Percentiles rank a stretch among this genome's conserved stretches.
Evolutionary conservation across 2,113 vertebrate genomes (phyloP).

Genomic region (Catharus fuscescens): DNA sequence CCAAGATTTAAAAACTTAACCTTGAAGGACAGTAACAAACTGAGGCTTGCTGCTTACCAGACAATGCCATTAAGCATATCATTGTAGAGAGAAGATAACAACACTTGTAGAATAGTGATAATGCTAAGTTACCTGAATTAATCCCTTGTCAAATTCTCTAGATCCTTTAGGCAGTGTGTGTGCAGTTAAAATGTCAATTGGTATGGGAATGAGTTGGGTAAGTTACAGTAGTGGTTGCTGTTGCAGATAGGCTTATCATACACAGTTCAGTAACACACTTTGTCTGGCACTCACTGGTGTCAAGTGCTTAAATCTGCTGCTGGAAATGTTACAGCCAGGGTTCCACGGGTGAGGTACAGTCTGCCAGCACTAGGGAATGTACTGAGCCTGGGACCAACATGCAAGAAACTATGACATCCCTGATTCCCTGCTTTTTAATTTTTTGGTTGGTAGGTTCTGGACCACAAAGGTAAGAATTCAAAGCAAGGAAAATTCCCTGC

Average conservation of each 20-base stretch:
- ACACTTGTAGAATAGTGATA: background rate
- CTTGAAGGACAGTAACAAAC: background rate
- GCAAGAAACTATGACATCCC: background rate
- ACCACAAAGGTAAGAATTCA: background rate
- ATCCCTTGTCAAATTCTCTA: constrained; percentile 62
- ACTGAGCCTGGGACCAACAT: accelerated
- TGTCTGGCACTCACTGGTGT: background rate
- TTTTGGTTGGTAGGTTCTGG: background rate
- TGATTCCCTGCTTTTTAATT: background rate
- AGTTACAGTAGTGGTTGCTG: constrained; percentile 20
- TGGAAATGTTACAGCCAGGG: background rate
- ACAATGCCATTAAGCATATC: background rate
- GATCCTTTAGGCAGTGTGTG: constrained; percentile 27
- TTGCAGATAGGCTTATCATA: background rate
- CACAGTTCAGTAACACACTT: background rate
- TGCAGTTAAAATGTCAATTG: background rate
- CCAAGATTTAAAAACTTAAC: background rate
- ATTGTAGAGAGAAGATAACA: background rate
- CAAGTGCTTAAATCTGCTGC: background rate
- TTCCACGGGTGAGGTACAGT: background rate
- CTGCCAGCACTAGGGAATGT: background rate
- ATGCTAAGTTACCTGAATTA: constrained; percentile 43
- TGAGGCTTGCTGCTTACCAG: background rate
- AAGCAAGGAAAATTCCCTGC: background rate
- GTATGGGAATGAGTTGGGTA: background rate